phyloP scores from a whole-genome alignment of 2,113 vertebrate species.

The Pholis gunnellus region DNA sequence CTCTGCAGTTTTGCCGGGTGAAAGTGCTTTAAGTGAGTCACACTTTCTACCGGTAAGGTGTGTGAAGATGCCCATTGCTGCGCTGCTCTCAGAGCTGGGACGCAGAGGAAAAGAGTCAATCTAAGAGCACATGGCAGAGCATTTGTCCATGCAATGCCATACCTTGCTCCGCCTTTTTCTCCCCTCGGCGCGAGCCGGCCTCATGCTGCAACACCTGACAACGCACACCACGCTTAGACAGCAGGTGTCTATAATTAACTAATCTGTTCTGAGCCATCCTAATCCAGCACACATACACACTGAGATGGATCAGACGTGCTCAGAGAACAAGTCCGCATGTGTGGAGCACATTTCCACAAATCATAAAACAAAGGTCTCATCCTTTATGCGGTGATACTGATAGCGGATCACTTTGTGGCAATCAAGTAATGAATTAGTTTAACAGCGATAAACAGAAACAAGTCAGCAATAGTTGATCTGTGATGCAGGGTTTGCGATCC shows the following conservation, averaged over 20 bases:
- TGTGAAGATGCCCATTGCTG: slow-evolving; percentile 23
- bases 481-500: too few relatives aligned
- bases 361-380: not conserved
- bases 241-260: slow-evolving; percentile 86
- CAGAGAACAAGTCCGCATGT: slow-evolving; percentile 43
- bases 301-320: slow-evolving; percentile 63
- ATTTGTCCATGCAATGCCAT: slow-evolving; percentile 53
- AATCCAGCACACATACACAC: slow-evolving; percentile 79
- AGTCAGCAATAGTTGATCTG: too few relatives aligned
- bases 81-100: slow-evolving; percentile 22
- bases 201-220: slow-evolving; percentile 83
- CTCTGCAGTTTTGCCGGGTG: not conserved
- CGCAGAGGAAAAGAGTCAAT: not conserved
- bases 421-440: not conserved
- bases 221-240: slow-evolving; percentile 78
- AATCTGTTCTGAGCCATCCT: slow-evolving; percentile 84
- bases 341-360: slow-evolving; percentile 28
- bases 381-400: not conserved
- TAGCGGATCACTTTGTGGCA: not conserved
- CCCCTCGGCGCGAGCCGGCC: slow-evolving; percentile 52
- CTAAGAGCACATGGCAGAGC: slow-evolving; percentile 71
- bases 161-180: slow-evolving; percentile 40
- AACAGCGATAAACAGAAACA: not conserved
- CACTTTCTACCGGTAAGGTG: not conserved
- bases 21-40: not conserved